phyloP scores from a whole-genome alignment of 2,113 vertebrate genomes.

The Gulo gulo region DNA sequence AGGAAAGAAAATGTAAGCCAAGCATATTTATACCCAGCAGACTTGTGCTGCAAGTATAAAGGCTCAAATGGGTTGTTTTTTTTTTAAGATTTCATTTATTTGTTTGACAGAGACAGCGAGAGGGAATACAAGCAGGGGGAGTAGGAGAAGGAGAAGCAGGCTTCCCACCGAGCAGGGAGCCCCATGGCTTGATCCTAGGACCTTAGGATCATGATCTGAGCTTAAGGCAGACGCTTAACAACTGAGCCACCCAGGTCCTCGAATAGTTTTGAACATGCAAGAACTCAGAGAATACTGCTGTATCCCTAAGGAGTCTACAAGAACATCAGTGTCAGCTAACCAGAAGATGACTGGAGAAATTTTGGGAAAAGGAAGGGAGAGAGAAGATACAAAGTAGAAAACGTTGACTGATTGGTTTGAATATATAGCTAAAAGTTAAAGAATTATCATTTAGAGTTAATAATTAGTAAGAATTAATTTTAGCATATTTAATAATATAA shows the following conservation, averaged over 20 bases:
- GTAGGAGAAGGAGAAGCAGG: no score
- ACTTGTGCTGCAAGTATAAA: conserved; percentile 14
- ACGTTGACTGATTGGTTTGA: background rate
- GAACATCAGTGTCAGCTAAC: background rate
- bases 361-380: background rate
- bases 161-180: no score
- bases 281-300: background rate
- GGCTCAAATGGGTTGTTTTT: no score
- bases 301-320: background rate
- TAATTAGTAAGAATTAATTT: background rate
- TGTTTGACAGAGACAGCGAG: no score
- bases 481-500: background rate
- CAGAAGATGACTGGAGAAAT: background rate
- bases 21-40: background rate
- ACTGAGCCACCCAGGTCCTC: background rate
- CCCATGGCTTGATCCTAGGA: no score
- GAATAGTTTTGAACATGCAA: background rate
- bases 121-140: no score
- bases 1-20: conserved; percentile 14
- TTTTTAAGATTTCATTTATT: no score
- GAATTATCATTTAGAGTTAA: conserved; percentile 29
- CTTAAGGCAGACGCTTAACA: no score
- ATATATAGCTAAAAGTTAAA: background rate
- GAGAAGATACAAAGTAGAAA: background rate
- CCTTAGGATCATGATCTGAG: no score